These are phyloP conservation scores for Drosophila pseudotalamancana DNA, from an alignment of 2,888 invertebrate species.

Conservation along the genomic window DNA sequence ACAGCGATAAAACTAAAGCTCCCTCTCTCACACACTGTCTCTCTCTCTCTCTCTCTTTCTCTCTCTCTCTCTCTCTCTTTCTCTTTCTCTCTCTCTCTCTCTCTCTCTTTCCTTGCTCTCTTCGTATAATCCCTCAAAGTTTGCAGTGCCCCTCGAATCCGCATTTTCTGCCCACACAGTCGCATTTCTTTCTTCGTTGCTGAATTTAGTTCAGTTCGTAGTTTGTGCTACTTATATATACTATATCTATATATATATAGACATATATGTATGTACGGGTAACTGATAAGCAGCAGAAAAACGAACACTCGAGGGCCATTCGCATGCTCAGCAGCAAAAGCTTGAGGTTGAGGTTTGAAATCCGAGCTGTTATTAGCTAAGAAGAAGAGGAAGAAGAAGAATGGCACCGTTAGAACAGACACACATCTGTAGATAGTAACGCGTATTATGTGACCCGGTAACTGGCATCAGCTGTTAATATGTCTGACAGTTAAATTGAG, in stretches of 20 bases:
- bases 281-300: conserved; percentile 50
- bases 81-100: background rate
- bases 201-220: conserved; percentile 47
- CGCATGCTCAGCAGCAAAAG: conserved; percentile 22
- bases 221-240: conserved; percentile 25
- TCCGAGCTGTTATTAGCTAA: conserved; percentile 42
- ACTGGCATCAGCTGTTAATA: background rate
- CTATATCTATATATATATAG: conserved; percentile 4
- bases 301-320: conserved; percentile 47
- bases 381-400: conserved; percentile 16
- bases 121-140: conserved; percentile 14
- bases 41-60: background rate
- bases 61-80: background rate
- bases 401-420: conserved; percentile 37
- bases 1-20: conserved; percentile 27
- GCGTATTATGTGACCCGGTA: background rate
- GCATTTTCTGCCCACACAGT: no score
- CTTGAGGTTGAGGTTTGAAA: conserved; percentile 55
- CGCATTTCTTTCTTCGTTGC: conserved; percentile 23
- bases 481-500: background rate
- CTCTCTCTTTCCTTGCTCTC: background rate
- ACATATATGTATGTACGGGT: conserved; percentile 14
- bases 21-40: background rate
- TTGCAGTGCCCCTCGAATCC: background rate
- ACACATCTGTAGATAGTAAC: conserved; percentile 10